These are phyloP conservation scores for Lycaena phlaeas DNA, from an alignment of 2,888 invertebrate species.

Conservation along the genomic window DNA sequence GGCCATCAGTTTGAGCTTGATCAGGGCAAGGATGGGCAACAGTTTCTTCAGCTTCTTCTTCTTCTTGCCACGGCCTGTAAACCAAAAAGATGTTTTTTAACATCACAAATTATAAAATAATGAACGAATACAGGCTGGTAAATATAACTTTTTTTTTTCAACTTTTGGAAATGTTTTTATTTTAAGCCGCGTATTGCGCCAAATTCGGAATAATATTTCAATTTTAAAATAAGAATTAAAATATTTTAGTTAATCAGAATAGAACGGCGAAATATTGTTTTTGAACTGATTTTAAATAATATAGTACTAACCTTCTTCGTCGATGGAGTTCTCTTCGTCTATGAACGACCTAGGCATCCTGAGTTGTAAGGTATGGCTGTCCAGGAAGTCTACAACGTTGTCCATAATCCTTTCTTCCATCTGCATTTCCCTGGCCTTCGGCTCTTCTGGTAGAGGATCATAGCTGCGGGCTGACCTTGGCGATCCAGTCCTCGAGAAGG, in stretches of 20 bases:
- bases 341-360: conserved; percentile 61
- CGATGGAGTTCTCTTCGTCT: conserved; percentile 51
- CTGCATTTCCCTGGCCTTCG: conserved; percentile 50
- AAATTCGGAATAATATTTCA: too few relatives aligned
- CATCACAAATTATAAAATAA: too few relatives aligned
- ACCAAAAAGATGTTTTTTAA: too few relatives aligned
- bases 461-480: conserved; percentile 58
- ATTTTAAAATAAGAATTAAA: too few relatives aligned
- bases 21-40: conserved; percentile 80
- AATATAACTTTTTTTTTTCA: too few relatives aligned
- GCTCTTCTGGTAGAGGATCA: conserved; percentile 54
- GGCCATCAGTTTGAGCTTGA: conserved; percentile 84
- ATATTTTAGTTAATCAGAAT: too few relatives aligned
- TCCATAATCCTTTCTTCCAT: conserved; percentile 63
- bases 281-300: too few relatives aligned
- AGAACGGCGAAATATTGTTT: too few relatives aligned
- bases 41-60: conserved; percentile 85
- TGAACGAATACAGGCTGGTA: too few relatives aligned
- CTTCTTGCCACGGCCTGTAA: conserved; percentile 82
- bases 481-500: conserved; percentile 52
- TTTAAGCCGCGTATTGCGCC: too few relatives aligned
- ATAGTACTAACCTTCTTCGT: conserved; percentile 53
- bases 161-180: too few relatives aligned
- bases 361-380: conserved; percentile 52
- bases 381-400: conserved; percentile 58